A percentile compares a stretch with the other conserved stretches of the same genome.
phyloP scores from a whole-genome alignment of 1,140 invertebrate species.

The Aricia agestis region DNA sequence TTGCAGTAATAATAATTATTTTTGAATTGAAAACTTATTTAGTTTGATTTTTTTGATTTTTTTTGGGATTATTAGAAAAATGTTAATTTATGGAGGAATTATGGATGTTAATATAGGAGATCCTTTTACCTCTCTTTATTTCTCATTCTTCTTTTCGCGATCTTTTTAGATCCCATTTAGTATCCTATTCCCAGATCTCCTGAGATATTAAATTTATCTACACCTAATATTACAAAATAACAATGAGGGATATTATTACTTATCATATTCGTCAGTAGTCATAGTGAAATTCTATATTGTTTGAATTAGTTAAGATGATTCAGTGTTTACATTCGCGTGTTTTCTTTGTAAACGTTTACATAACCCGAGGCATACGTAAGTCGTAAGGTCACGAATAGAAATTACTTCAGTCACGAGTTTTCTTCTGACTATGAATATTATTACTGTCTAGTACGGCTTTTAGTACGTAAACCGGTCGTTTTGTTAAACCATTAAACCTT shows the following conservation, averaged over 20 bases:
- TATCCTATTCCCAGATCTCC: too few species aligned
- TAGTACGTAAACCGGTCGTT: not conserved
- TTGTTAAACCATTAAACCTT: not conserved
- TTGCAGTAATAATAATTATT: too few species aligned
- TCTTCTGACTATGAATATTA: not conserved
- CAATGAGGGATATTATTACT: not conserved
- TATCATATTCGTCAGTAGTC: not conserved
- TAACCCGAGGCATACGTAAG: not conserved
- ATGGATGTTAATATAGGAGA: too few species aligned
- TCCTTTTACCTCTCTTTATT: too few species aligned
- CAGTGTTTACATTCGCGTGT: conserved; percentile 2
- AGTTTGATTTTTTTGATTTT: too few species aligned
- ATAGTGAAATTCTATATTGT: conserved; percentile 1
- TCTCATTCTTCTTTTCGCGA: too few species aligned
- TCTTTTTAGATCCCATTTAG: too few species aligned
- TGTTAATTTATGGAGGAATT: too few species aligned
- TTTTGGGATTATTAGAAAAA: too few species aligned
- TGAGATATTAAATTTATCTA: too few species aligned
- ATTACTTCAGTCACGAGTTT: not conserved
- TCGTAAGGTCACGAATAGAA: conserved; percentile 2
- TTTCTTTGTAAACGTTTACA: not conserved
- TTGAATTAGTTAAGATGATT: conserved; percentile 7
- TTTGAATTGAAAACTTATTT: too few species aligned
- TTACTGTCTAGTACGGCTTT: not conserved
- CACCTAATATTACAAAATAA: too few species aligned